Base-by-base conservation (phyloP, 35 echinoderm and acorn worm species). In the Heliocidaris erythrogramma region DNA sequence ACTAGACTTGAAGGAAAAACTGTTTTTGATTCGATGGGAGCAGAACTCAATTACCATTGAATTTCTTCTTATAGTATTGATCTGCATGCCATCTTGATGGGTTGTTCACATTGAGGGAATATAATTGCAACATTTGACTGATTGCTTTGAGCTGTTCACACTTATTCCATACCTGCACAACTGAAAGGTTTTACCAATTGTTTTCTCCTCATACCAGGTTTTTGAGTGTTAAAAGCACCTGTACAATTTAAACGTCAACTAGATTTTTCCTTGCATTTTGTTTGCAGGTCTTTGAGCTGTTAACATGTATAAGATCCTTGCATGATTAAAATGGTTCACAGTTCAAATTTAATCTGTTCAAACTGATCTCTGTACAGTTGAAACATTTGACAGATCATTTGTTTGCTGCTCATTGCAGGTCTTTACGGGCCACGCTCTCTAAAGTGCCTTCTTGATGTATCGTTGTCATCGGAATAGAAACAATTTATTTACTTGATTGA, bases 401-500 rank as follows among this genome's bases (percentile, higher is more conserved):
- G 18, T n/a, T 78, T 78, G 21, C 65, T 24, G 5, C 14, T 7
- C 0, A 78, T 78, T 24, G 27, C 8, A n/a, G 65, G 8, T 78
- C 65, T 78, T 78, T 78, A 17, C 21, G 0, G 5, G 7, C 65
- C 65, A 78, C 27, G 65, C 65, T n/a, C 65, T 78, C 65, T 78
- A n/a, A 78, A 78, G 65, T 78, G 65, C 17, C 65, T 7, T 78
- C 65, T 7, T 78, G 65, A 78, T 78, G 9, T 56, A 56, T 56
- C 8, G 52, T 56, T 56, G 52, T 56, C 52, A 56, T 56, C 14
- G 65, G 2, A 78, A 78, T 5, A 78, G 65, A 18, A 78, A 78
- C 65, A 78, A 78, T 78, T 78, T 78, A 78, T 78, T 78, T 78
- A 21, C 65, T 78, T 78, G 65, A 78, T 78, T 78, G 65, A 78